Percentiles rank a stretch among this genome's conserved stretches.
These are phyloP conservation scores for Tetrax tetrax DNA, from an alignment of 2,113 vertebrate genomes.

Conservation along the genomic window DNA sequence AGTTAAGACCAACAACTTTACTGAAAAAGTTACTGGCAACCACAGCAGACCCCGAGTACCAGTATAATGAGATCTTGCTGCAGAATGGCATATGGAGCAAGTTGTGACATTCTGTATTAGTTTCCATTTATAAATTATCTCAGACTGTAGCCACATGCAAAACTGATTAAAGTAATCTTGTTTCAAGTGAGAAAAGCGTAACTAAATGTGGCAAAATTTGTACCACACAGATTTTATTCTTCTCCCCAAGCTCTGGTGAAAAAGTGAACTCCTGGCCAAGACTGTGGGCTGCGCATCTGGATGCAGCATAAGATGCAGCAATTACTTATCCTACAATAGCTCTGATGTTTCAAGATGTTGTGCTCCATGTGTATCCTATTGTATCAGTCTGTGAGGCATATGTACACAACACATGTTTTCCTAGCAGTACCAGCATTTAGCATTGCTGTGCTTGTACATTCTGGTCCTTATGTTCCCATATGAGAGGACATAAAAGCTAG, in stretches of 20 bases:
- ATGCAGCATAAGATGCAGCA: conserved; percentile 11
- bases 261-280: not conserved
- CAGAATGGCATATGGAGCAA: not conserved
- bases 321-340: conserved; percentile 42
- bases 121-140: not conserved
- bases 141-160: not conserved
- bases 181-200: not conserved
- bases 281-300: not conserved
- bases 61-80: not conserved
- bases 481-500: not conserved
- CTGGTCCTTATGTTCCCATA: not conserved
- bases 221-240: conserved; percentile 1
- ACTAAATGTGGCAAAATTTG: conserved; percentile 22
- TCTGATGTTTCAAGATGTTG: conserved; percentile 6
- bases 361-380: not conserved
- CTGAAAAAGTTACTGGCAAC: not conserved
- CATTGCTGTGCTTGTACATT: not conserved
- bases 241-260: not conserved
- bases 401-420: not conserved
- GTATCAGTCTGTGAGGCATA: conserved; percentile 20
- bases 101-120: not conserved
- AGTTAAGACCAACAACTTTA: not conserved
- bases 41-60: not conserved
- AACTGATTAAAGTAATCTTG: conserved; percentile 11
- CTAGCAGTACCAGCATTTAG: not conserved